Conservation (phyloP, 2,888 invertebrate genomes). For the Cotesia congregata region DNA sequence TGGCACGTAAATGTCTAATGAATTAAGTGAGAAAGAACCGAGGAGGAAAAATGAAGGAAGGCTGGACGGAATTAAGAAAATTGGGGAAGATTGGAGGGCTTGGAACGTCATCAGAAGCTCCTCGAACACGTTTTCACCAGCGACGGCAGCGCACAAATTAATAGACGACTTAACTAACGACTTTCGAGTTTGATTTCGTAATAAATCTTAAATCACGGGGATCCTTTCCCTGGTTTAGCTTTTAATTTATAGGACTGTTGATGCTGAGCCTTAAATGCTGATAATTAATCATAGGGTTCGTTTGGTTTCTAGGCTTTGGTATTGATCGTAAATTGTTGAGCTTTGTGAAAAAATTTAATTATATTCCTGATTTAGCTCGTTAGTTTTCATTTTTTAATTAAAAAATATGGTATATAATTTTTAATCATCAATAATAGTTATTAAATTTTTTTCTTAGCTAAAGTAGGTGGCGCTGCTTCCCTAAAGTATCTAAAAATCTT, state of each 20-base stretch:
- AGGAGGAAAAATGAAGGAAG: background rate
- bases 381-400: no score
- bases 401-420: no score
- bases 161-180: constrained; percentile 58
- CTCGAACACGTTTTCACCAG: constrained; percentile 27
- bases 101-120: constrained; percentile 38
- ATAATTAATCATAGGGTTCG: background rate
- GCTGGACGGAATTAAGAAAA: constrained; percentile 31
- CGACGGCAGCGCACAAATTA: constrained; percentile 51
- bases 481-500: no score
- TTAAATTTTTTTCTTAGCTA: no score
- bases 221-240: constrained; percentile 47
- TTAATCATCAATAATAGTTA: no score
- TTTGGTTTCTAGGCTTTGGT: constrained; percentile 5
- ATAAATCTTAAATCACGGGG: constrained; percentile 51
- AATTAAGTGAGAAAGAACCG: constrained; percentile 39
- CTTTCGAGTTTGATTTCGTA: constrained; percentile 58
- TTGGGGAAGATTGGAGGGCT: constrained; percentile 14
- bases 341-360: constrained; percentile 46
- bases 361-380: no score
- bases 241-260: background rate
- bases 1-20: background rate
- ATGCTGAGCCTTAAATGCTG: background rate
- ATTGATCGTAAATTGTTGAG: background rate
- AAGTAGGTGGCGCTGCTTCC: no score